A percentile compares a stretch with the other conserved stretches of the same genome.
Evolutionary conservation across 2,888 invertebrate species (phyloP).

Genomic region (Zaprionus bogoriensis): DNA sequence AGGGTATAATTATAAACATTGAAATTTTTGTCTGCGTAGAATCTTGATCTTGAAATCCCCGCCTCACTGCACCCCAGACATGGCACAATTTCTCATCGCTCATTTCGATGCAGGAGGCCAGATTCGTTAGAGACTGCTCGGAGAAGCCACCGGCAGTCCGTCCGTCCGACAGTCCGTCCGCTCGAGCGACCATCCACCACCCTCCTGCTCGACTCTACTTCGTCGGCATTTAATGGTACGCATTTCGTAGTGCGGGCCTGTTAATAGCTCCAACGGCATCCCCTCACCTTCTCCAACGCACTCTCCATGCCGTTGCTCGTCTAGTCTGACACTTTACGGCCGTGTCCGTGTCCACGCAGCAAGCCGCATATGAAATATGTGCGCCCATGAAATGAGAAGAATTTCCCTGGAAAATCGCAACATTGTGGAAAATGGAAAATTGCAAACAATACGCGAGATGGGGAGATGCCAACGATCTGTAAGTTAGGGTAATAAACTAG

Average conservation of each 20-base stretch:
- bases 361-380: slow-evolving; percentile 66
- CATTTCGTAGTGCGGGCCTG: slow-evolving; percentile 41
- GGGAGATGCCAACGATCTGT: background rate
- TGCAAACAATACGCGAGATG: slow-evolving; percentile 22
- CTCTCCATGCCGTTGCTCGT: no score
- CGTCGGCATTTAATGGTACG: slow-evolving; percentile 43
- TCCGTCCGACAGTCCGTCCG: no score
- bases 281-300: slow-evolving; percentile 3
- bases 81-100: slow-evolving; percentile 73
- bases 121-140: slow-evolving; percentile 25
- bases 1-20: slow-evolving; percentile 35
- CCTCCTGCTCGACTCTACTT: background rate
- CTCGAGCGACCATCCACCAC: background rate
- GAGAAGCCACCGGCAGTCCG: background rate
- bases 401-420: slow-evolving; percentile 82
- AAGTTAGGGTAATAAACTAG: slow-evolving; percentile 13
- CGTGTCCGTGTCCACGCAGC: slow-evolving; percentile 15
- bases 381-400: slow-evolving; percentile 80
- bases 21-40: slow-evolving; percentile 37
- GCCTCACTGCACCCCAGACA: slow-evolving; percentile 47
- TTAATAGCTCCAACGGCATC: slow-evolving; percentile 50
- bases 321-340: slow-evolving; percentile 57
- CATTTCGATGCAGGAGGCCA: slow-evolving; percentile 72
- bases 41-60: slow-evolving; percentile 64
- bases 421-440: slow-evolving; percentile 82